Percentiles rank a stretch among this genome's conserved stretches.
These are phyloP conservation scores for Drosophila sechellia DNA, from an alignment of 1,140 invertebrate genomes.

Conservation along the genomic window DNA sequence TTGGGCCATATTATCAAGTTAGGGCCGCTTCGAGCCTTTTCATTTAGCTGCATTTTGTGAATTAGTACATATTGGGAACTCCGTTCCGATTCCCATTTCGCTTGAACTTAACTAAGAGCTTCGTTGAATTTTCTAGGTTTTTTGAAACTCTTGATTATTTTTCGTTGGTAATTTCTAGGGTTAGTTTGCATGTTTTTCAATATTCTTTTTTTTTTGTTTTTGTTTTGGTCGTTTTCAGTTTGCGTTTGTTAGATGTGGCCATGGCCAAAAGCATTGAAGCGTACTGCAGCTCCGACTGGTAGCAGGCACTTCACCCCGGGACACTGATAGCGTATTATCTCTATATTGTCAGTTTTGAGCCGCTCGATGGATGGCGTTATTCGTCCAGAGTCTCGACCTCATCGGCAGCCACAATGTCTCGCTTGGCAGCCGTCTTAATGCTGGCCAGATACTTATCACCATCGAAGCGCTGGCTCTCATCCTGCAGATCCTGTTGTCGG, in stretches of 20 bases:
- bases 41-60: constrained; percentile 66
- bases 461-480: constrained; percentile 82
- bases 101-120: constrained; percentile 64
- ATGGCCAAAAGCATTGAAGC: constrained; percentile 49
- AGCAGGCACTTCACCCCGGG: constrained; percentile 11
- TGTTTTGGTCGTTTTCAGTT: constrained; percentile 65
- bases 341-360: constrained; percentile 36
- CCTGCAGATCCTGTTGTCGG: constrained; percentile 72
- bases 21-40: constrained; percentile 41
- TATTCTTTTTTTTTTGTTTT: constrained; percentile 19
- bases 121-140: constrained; percentile 59
- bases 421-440: constrained; percentile 72
- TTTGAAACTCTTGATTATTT: constrained; percentile 36
- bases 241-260: constrained; percentile 35
- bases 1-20: constrained; percentile 19
- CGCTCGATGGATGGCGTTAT: constrained; percentile 13
- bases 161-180: constrained; percentile 49
- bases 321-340: constrained; percentile 32
- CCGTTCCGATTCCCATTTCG: constrained; percentile 20
- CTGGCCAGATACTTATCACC: constrained; percentile 80
- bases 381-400: constrained; percentile 72
- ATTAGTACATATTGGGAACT: constrained; percentile 47
- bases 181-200: constrained; percentile 50
- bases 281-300: constrained; percentile 17
- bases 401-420: constrained; percentile 75